Evolutionary conservation across 1,140 invertebrate species (phyloP).

Genomic region (Zophobas atratus): DNA sequence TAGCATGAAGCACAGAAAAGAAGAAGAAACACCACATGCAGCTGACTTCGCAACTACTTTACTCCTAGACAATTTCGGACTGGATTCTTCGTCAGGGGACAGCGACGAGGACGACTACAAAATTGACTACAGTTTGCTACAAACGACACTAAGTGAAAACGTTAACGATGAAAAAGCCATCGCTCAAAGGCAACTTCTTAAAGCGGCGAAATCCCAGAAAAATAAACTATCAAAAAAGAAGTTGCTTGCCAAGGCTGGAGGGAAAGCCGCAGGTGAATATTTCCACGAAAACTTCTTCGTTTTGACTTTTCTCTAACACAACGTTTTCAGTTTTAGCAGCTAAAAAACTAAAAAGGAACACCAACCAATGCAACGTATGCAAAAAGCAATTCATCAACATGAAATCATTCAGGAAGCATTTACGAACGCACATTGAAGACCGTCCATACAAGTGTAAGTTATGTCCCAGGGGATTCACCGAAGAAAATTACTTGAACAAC

Average conservation of each 20-base stretch:
- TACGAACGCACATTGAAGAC: constrained; percentile 98
- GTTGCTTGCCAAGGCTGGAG: constrained; percentile 55
- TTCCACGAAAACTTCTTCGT: constrained; percentile 9
- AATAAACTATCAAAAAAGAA: constrained; percentile 61
- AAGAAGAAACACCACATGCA: constrained; percentile 49
- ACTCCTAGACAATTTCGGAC: constrained; percentile 56
- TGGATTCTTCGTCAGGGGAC: constrained; percentile 60
- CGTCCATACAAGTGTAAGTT: constrained; percentile 98
- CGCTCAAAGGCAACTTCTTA: constrained; percentile 65
- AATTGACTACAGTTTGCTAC: constrained; percentile 56
- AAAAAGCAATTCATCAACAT: constrained; percentile 97
- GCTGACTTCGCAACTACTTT: constrained; percentile 53
- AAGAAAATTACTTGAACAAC: constrained; percentile 72
- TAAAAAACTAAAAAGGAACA: constrained; percentile 61
- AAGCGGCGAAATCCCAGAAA: constrained; percentile 63
- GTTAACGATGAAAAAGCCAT: constrained; percentile 63
- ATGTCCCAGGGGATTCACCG: constrained; percentile 74
- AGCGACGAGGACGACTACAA: constrained; percentile 63
- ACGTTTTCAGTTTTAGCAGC: constrained; percentile 45
- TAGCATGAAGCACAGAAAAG: constrained; percentile 52
- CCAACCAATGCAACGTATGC: constrained; percentile 90
- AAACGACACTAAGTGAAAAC: constrained; percentile 52
- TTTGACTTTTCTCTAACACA: constrained; percentile 26
- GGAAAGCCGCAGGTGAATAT: constrained; percentile 50
- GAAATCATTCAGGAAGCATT: constrained; percentile 98